Percentiles rank a stretch among this genome's conserved stretches.
These are phyloP conservation scores for Malurus leucopterus DNA, from an alignment of 2,797 vertebrate genomes.

Conservation along the genomic window DNA sequence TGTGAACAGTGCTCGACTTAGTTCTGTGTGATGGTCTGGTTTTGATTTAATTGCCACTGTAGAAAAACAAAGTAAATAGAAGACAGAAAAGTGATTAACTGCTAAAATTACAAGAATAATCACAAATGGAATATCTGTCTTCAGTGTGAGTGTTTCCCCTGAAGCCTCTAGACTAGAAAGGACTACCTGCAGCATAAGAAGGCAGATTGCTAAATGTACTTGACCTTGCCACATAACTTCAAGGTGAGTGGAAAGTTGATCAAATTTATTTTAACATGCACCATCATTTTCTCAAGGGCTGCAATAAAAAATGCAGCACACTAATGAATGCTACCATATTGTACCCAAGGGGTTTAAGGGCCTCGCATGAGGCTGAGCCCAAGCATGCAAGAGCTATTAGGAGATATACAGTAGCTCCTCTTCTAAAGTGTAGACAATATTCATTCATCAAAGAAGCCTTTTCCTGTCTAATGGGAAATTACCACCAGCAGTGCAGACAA, in stretches of 20 bases:
- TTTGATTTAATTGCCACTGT: background rate
- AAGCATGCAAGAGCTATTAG: constrained; percentile 35
- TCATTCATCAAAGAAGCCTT: constrained; percentile 48
- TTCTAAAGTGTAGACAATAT: constrained; percentile 41
- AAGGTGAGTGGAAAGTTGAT: constrained; percentile 39
- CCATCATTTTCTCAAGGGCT: background rate
- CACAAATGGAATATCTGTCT: background rate
- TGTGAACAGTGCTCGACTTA: background rate
- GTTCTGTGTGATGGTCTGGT: background rate
- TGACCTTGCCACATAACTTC: background rate
- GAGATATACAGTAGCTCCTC: constrained; percentile 39
- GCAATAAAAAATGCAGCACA: background rate
- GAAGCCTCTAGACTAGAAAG: background rate
- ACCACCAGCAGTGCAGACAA: constrained; percentile 41
- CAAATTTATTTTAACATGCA: background rate
- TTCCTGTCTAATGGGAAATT: constrained; percentile 52
- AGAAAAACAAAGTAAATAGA: background rate
- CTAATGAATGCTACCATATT: background rate
- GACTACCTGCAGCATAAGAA: background rate
- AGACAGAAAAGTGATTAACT: background rate
- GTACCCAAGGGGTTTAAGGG: background rate
- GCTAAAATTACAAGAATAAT: background rate
- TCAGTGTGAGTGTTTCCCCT: background rate
- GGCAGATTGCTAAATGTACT: background rate
- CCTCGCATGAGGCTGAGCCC: background rate